These are phyloP conservation scores for Astropecten irregularis DNA, from an alignment of 53 echinoderm and acorn worm genomes.

Conservation along the genomic window DNA sequence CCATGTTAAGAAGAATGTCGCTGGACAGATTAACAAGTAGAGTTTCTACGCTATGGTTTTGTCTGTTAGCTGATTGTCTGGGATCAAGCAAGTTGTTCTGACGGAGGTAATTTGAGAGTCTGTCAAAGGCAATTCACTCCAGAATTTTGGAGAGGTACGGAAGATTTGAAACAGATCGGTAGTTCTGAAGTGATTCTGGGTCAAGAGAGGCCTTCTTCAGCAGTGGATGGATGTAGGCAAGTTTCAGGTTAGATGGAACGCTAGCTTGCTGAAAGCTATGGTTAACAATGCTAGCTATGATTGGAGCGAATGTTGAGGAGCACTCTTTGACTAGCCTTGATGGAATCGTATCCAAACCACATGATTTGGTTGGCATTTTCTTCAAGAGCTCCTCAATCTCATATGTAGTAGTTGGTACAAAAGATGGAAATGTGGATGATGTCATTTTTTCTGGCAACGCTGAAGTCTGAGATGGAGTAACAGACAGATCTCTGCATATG, in stretches of 20 bases:
- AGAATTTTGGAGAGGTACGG: neutral
- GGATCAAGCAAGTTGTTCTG: neutral
- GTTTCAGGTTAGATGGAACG: neutral
- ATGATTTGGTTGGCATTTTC: neutral
- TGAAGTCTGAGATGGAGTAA: neutral
- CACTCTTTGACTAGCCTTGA: too few relatives aligned
- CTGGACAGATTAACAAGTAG: constrained; percentile 33
- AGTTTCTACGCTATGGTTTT: neutral
- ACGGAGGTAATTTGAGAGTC: neutral
- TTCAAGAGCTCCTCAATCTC: neutral
- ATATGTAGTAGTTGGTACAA: neutral
- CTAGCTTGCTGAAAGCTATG: neutral
- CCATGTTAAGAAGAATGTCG: constrained; percentile 24
- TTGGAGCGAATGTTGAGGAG: too few relatives aligned
- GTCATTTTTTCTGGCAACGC: too few relatives aligned
- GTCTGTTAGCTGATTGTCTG: neutral
- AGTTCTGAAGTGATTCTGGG: too few relatives aligned
- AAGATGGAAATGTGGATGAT: too few relatives aligned
- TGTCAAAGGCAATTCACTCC: neutral
- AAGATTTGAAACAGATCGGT: neutral
- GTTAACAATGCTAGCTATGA: neutral
- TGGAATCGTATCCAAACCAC: neutral
- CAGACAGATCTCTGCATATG: too few relatives aligned
- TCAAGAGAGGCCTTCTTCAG: too few relatives aligned
- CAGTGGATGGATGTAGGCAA: too few relatives aligned